Base-by-base conservation (phyloP, 2,797 vertebrate species). In the Sphaeramia orbicularis region DNA sequence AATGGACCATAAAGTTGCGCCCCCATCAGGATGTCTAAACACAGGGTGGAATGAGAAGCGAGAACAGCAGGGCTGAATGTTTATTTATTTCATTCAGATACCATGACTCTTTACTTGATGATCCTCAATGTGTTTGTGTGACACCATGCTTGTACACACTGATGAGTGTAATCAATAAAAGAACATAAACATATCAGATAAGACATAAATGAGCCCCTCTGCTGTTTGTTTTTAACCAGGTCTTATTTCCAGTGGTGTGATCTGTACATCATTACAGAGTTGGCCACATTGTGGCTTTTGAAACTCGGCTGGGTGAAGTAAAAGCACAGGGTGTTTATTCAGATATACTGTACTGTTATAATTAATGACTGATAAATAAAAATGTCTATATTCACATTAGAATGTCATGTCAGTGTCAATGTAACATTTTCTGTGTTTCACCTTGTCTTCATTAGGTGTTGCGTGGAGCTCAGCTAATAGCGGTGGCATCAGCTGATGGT, bases 381-480 rank as follows among this genome's bases (percentile, higher is more conserved):
- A 18, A 37, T 21, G 10, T 21, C 11, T 40, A 54, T 7, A 55
- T 24, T 37, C 21, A 11, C 12, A 5, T 24, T 9, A 65, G 59
- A 43, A n/a, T 3, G 0, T 24, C 30, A 15, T 1, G 7, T 48
- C 40, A 8, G 32, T 38, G 14, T 60, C 9, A 10, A 0, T 36
- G 13, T 35, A 32, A 35, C 32, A 27, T 35, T 10, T 32, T 50
- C 16, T 51, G 13, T 47, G 7, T 14, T 14, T 36, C 35, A 44
- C 18, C 36, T 35, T 32, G 7, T 77, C 24, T 76, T 41, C 67
- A 52, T 6, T 80, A 99, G 97, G 97, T 99, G 85, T 86, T 99
- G 59, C 96, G 97, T 76, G 98, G 98, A 0, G 96, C 97, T 61
- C 98, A 99, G 89, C 91, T 99, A 21, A 99, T 99, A 65, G 97